Evolutionary conservation across 1,140 invertebrate species (phyloP), one percentile per base, ranked within the genome.

Genomic region (Drosophila kohkoa): DNA sequence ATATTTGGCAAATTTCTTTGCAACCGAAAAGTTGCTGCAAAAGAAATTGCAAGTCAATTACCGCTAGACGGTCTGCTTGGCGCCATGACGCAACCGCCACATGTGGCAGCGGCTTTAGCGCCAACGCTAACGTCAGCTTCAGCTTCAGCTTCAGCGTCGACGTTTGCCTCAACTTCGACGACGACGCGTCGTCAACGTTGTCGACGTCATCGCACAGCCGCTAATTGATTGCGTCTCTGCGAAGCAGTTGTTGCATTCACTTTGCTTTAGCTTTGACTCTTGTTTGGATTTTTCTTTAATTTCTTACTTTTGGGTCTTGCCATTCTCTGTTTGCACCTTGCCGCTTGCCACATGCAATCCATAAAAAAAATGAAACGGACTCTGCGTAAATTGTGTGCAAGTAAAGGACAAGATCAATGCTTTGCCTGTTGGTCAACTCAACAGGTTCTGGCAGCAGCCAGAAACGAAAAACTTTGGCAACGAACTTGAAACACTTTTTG

Each of bases 1-100:
- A 82, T 68, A 70, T 69, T 66, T 82, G 74, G 62, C 68, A 78
- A 85, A 85, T 85, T 85, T 85, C 81, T 86, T 86, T 85, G 81
- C 74, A 86, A 81, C 81, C 81, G 62, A 85, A 81, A 85, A 68
- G 77, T 75, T 81, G 81, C 74, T 75, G 79, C 80, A 88, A 81
- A 88, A 88, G 83, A 88, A 88, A 88, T 88, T 88, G 83, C 83
- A 83, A 88, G 83, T 83, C 80, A 88, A 88, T 88, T 88, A 89
- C 80, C 62, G 77, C 46, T 82, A 87, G 82, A 76, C 82, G 83
- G 82, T 82, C 77, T 79, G 79, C 77, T 85, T 83, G 82, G 83
- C 82, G 79, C 82, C 83, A 77, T 87, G 82, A 87, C 85, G 85
- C 81, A 88, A 88, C 64, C 67, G 80, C 80, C 85, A 78, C 80